phyloP scores from a whole-genome alignment of 2,797 vertebrate species.

The Gymnopithys bicolor region DNA sequence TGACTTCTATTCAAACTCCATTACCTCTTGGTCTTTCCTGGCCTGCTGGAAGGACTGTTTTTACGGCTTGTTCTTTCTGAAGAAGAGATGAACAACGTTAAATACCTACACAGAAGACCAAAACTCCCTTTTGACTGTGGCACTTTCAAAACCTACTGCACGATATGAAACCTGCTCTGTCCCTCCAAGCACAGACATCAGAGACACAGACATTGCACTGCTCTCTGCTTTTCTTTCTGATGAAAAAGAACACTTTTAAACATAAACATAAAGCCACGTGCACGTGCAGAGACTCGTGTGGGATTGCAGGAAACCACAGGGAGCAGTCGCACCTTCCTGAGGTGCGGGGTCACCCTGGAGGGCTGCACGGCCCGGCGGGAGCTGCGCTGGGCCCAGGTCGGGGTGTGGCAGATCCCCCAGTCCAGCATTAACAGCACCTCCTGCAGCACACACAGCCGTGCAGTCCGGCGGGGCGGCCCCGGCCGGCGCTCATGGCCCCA shows the following conservation, averaged over 20 bases:
- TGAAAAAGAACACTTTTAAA: neutral
- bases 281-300: too few relatives aligned
- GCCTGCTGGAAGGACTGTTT: neutral
- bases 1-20: neutral
- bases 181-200: fast-evolving
- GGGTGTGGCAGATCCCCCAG: fast-evolving
- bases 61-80: neutral
- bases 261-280: neutral
- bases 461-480: neutral
- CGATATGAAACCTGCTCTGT: neutral
- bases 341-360: neutral
- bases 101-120: neutral
- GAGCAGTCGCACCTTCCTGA: fast-evolving
- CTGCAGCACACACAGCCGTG: fast-evolving
- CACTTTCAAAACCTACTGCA: neutral
- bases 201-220: neutral
- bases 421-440: fast-evolving
- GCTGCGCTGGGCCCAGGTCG: neutral
- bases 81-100: neutral
- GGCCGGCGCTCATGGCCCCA: too few relatives aligned
- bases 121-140: neutral
- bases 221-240: neutral
- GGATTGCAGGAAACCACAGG: neutral
- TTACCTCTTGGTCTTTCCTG: neutral
- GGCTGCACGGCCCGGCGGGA: fast-evolving